These are phyloP conservation scores for Drosophila guanche DNA, from an alignment of 1,140 invertebrate genomes.

Conservation along the genomic window DNA sequence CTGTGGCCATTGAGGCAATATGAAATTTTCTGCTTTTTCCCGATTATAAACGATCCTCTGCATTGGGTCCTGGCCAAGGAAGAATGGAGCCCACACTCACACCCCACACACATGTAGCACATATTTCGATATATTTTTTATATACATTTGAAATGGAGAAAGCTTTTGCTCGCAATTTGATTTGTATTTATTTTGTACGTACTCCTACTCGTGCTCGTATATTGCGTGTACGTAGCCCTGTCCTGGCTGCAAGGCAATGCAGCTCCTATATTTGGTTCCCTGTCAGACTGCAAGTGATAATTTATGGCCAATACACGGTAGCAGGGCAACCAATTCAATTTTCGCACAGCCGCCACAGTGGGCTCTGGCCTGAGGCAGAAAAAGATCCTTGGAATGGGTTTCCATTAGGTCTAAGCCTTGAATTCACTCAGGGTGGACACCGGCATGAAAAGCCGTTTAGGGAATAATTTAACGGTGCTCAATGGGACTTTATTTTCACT, in stretches of 20 bases:
- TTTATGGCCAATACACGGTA: slow-evolving; percentile 65
- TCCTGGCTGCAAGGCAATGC: no score
- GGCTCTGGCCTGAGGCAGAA: neutral
- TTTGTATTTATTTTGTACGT: slow-evolving; percentile 40
- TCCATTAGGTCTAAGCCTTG: slow-evolving; percentile 25
- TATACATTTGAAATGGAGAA: slow-evolving; percentile 11
- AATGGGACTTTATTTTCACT: no score
- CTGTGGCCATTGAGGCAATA: slow-evolving; percentile 65
- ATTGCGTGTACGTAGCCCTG: no score
- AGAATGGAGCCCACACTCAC: slow-evolving; percentile 2
- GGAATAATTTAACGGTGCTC: no score
- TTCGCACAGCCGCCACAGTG: slow-evolving; percentile 20
- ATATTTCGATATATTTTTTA: slow-evolving; percentile 7
- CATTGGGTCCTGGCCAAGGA: slow-evolving; percentile 38
- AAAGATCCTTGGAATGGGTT: slow-evolving; percentile 18
- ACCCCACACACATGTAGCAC: neutral
- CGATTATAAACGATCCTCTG: slow-evolving; percentile 79
- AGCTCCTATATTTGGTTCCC: slow-evolving; percentile 12
- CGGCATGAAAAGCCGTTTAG: no score
- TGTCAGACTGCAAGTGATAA: slow-evolving; percentile 62
- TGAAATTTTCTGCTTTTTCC: slow-evolving; percentile 75
- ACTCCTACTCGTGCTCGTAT: no score
- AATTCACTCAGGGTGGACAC: no score
- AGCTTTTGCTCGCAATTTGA: slow-evolving; percentile 32
- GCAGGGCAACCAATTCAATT: slow-evolving; percentile 35